Percentiles rank a stretch among this genome's conserved stretches.
These are phyloP conservation scores for Eurois occulta DNA, from an alignment of 2,888 invertebrate genomes.

Conservation along the genomic window DNA sequence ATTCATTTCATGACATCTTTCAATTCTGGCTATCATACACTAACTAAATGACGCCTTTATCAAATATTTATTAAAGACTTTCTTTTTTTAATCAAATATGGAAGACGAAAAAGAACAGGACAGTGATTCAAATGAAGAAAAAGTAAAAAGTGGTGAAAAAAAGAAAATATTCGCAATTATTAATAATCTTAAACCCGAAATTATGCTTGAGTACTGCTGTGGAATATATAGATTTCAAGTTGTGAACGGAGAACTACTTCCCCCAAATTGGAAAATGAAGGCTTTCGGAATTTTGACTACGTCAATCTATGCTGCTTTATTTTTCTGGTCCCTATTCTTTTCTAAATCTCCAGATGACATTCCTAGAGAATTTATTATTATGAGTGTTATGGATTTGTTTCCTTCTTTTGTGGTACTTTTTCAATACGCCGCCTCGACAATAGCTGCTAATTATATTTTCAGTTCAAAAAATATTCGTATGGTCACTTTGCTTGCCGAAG, in stretches of 20 bases:
- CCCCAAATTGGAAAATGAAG: slow-evolving; percentile 33
- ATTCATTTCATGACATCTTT: not conserved
- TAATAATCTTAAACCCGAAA: slow-evolving; percentile 26
- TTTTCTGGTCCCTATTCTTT: slow-evolving; percentile 26
- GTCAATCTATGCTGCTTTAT: slow-evolving; percentile 3
- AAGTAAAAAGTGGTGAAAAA: not conserved
- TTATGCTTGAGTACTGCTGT: slow-evolving; percentile 25
- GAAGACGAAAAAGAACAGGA: slow-evolving; percentile 16
- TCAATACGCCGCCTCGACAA: slow-evolving; percentile 69
- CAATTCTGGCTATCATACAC: not conserved
- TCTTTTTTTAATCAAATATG: slow-evolving; percentile 21
- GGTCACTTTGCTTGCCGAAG: slow-evolving; percentile 67
- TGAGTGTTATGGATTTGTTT: not conserved
- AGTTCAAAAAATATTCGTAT: slow-evolving; percentile 67
- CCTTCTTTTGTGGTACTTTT: slow-evolving; percentile 63
- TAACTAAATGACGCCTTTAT: not conserved
- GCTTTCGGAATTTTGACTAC: slow-evolving; percentile 19
- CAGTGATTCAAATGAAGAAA: slow-evolving; percentile 4
- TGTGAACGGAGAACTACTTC: slow-evolving; percentile 14
- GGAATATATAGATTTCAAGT: slow-evolving; percentile 28
- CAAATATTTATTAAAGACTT: not conserved
- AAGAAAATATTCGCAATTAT: slow-evolving; percentile 16
- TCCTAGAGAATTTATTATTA: not conserved
- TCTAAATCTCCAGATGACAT: slow-evolving; percentile 30
- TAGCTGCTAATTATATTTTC: slow-evolving; percentile 58